Base-by-base conservation (phyloP, 2,888 invertebrate genomes). In the Pomacea canaliculata region DNA sequence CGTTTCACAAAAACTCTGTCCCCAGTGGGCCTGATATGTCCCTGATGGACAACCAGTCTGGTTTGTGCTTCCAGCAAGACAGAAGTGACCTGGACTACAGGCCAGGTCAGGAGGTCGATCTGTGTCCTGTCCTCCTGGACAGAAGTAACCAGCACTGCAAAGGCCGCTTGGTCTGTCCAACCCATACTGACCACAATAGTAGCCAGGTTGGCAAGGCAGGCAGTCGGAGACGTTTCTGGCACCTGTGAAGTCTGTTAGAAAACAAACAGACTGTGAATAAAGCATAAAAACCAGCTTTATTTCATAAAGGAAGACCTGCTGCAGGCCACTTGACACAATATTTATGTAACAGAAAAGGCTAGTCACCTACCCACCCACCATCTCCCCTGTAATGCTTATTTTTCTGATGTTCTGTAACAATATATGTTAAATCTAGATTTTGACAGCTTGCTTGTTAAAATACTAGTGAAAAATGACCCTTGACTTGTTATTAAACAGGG, bases 41-140 rank as follows among this genome's bases (percentile, higher is more conserved):
- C 90, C 90, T 7, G 89, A 88, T 19, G 89, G 89, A 80, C 90
- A 90, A 9, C 89, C 89, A 37, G 88, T 89, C 81, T 89, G 81
- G 78, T 90, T 90, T 79, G 83, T 83, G 71, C 88, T 88, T 59
- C 90, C 90, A 63, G 78, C 67, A 59, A 81, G 83, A 80, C 90
- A 90, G 87, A 88, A 89, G 80, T 90, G 89, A 16, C 90, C 90
- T 9, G 90, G 90, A 75, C 86, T 87, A 78, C 90, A 90, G 65
- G 85, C 85, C 37, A 83, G 80, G 37, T 79, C 75, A 5, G 82
- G 79, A n/a, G 89, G 89, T 37, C 81, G 80, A 0, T 85, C 80
- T 3, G 84, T 83, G 76, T 85, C 83, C 76, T 87, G 86, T 59
- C 89, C 89, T 12, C 85, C 88, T 8, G 89, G 89, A 76, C 90